Evolutionary conservation across 2,797 vertebrate genomes (phyloP).

Genomic region (Danionella dracula): DNA sequence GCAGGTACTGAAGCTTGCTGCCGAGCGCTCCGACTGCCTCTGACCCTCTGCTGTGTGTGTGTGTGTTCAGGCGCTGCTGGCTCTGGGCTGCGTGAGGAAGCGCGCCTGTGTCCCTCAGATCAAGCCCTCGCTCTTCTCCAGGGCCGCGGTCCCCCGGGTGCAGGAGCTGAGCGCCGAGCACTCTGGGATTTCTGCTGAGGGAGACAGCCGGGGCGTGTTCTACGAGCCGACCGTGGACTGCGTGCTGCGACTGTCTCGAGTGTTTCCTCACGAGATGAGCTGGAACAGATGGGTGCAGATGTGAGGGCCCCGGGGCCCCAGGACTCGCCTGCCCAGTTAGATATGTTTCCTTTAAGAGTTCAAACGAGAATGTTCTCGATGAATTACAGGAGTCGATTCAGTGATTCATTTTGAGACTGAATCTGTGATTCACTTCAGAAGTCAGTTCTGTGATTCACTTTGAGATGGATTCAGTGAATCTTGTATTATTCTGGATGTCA

Average conservation of each 20-base stretch:
- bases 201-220: conserved; percentile 54
- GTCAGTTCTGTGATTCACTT: too few relatives aligned
- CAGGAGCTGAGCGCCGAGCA: neutral
- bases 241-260: conserved; percentile 72
- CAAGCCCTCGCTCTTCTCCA: conserved; percentile 70
- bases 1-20: too few relatives aligned
- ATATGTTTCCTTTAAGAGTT: too few relatives aligned
- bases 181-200: conserved; percentile 15
- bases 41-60: neutral
- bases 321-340: too few relatives aligned
- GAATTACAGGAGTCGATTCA: too few relatives aligned
- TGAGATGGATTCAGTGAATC: too few relatives aligned
- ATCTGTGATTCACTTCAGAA: too few relatives aligned
- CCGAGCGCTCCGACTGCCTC: too few relatives aligned
- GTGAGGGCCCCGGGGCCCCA: neutral
- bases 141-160: conserved; percentile 2
- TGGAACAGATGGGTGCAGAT: conserved; percentile 81
- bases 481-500: too few relatives aligned
- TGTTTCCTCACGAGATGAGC: conserved; percentile 79
- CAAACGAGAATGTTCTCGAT: too few relatives aligned
- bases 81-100: conserved; percentile 77
- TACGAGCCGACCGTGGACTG: conserved; percentile 88
- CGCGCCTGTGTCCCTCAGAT: conserved; percentile 57
- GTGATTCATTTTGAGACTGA: too few relatives aligned
- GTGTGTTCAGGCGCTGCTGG: conserved; percentile 71